Conservation (phyloP, 2,113 vertebrate species). For the Dermatemys mawii region DNA sequence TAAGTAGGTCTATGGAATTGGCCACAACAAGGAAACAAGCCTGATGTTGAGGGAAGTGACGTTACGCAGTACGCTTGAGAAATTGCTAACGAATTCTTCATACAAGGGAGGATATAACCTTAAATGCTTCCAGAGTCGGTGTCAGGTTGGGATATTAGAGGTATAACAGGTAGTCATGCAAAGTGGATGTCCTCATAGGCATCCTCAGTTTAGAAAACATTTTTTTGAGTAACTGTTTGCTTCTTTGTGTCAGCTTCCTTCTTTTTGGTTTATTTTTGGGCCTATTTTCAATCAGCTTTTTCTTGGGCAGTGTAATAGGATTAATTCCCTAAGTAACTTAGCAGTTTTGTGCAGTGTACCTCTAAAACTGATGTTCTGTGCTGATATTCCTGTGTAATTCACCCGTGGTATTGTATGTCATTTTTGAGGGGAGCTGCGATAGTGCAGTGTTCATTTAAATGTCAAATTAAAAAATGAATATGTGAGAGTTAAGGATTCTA, state of each 20-base stretch:
- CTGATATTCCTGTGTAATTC: constrained; percentile 36
- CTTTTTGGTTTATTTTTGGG: constrained; percentile 58
- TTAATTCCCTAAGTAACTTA: constrained; percentile 67
- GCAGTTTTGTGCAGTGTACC: constrained; percentile 11
- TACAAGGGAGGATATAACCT: constrained; percentile 30
- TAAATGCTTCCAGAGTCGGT: constrained; percentile 20
- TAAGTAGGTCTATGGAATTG: background rate
- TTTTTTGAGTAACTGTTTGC: constrained; percentile 42
- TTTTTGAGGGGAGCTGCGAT: constrained; percentile 30
- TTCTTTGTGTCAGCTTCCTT: constrained; percentile 31
- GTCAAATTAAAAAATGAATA: constrained; percentile 65
- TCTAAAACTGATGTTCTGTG: background rate
- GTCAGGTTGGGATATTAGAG: background rate
- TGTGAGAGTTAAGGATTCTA: constrained; percentile 48
- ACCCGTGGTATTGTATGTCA: constrained; percentile 7
- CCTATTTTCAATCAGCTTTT: constrained; percentile 54
- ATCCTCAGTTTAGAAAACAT: constrained; percentile 11
- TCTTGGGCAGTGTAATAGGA: constrained; percentile 28
- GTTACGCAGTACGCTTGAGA: background rate
- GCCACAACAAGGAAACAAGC: background rate
- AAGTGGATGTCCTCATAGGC: constrained; percentile 10
- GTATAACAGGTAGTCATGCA: background rate
- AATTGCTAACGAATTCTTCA: constrained; percentile 26
- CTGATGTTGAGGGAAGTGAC: background rate
- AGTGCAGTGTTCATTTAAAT: constrained; percentile 70